These are phyloP conservation scores for Megaceryle maxima DNA, from an alignment of 2,113 vertebrate genomes.

Conservation along the genomic window DNA sequence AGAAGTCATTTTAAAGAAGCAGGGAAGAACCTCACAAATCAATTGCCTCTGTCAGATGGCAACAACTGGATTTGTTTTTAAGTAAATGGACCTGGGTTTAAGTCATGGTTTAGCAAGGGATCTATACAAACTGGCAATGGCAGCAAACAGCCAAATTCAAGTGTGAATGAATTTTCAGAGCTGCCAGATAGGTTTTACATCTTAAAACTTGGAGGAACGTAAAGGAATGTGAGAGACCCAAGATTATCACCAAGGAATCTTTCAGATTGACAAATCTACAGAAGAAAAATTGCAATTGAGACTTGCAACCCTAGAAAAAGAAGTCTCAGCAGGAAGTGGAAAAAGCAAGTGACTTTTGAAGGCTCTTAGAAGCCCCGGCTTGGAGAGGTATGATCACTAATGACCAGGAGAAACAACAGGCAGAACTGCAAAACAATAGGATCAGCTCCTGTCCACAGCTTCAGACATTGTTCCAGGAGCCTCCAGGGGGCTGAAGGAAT, in stretches of 20 bases:
- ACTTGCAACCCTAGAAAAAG: neutral
- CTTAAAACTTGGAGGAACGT: neutral
- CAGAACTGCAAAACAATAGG: neutral
- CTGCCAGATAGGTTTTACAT: neutral
- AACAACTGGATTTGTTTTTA: neutral
- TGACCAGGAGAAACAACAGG: neutral
- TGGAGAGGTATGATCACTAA: neutral
- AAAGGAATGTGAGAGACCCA: neutral
- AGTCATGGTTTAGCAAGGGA: neutral
- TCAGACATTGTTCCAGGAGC: neutral
- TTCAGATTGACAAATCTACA: neutral
- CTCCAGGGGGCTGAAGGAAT: neutral
- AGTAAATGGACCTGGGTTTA: neutral
- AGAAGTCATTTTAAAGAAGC: neutral
- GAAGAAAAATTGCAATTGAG: neutral
- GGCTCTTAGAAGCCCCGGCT: neutral
- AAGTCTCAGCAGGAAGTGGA: neutral
- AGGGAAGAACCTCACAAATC: neutral
- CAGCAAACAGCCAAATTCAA: neutral
- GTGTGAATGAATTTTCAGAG: neutral
- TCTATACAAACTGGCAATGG: neutral
- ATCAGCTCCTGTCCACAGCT: neutral
- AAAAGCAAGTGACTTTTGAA: neutral
- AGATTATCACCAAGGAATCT: neutral
- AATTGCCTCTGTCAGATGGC: neutral